phyloP scores from a whole-genome alignment of 2,113 vertebrate species.

The Eira barbara region DNA sequence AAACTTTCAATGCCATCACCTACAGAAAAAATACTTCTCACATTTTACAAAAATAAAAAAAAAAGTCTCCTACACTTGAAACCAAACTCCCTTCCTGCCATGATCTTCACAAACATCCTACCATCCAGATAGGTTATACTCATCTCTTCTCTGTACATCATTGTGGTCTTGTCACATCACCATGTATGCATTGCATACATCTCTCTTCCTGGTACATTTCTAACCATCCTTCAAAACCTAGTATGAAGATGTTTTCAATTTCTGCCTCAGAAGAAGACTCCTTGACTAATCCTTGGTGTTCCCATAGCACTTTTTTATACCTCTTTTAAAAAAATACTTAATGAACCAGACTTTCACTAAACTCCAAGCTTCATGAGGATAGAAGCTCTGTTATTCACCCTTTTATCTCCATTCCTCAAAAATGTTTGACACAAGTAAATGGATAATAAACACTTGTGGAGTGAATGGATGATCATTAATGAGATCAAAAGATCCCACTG shows the following conservation, averaged over 20 bases:
- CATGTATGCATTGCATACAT: background rate
- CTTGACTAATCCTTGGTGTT: background rate
- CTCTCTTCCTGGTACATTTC: background rate
- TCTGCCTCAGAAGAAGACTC: background rate
- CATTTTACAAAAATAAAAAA: background rate
- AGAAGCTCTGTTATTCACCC: background rate
- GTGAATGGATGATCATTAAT: background rate
- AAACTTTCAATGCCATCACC: background rate
- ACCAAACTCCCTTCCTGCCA: background rate
- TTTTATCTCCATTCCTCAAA: background rate
- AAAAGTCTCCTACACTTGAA: background rate
- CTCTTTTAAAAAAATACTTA: background rate
- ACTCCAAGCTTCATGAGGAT: background rate
- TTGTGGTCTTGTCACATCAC: background rate
- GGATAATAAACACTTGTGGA: background rate
- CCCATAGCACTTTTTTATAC: background rate
- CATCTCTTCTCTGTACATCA: background rate
- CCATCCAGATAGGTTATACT: background rate
- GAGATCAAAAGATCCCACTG: background rate
- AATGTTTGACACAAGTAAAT: background rate
- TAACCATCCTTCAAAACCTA: background rate
- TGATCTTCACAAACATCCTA: background rate
- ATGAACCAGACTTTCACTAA: background rate
- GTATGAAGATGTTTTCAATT: background rate
- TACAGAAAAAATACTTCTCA: background rate